Evolutionary conservation across 2,113 vertebrate species (phyloP).

Genomic region (Pteruthius melanotis): DNA sequence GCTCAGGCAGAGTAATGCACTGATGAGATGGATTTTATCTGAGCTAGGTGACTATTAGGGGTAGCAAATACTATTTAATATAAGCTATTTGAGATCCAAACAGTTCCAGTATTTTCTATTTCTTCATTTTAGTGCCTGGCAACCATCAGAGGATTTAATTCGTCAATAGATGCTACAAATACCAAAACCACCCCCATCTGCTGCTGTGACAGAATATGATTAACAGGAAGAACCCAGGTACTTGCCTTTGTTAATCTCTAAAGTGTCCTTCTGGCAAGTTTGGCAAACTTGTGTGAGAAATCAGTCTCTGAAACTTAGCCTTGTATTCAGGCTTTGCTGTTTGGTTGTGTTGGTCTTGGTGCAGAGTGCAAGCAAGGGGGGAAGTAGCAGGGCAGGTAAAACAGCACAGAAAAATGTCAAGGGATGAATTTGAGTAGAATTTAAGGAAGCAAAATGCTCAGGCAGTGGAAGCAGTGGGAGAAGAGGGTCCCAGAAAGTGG

Average conservation of each 20-base stretch:
- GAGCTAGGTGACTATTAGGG: not conserved
- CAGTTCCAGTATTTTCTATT: not conserved
- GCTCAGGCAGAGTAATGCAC: not conserved
- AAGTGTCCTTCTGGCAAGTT: not conserved
- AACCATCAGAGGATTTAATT: not conserved
- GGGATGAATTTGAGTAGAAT: not conserved
- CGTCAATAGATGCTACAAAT: not conserved
- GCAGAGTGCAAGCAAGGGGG: not conserved
- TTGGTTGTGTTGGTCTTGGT: not conserved
- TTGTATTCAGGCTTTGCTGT: not conserved
- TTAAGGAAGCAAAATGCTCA: not conserved
- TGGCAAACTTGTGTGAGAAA: not conserved
- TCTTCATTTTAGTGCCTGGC: not conserved
- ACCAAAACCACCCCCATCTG: not conserved
- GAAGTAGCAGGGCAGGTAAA: not conserved
- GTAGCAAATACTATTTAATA: not conserved
- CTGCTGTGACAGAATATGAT: not conserved
- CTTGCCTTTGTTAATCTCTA: not conserved
- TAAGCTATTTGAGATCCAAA: not conserved
- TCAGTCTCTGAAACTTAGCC: not conserved
- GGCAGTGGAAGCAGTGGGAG: not conserved
- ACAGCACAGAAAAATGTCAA: not conserved
- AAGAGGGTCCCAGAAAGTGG: not conserved
- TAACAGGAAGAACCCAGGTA: not conserved
- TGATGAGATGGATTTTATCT: not conserved